Evolutionary conservation across 2,797 vertebrate species (phyloP), one percentile per base, ranked within the genome.

Genomic region (Eidolon dupreanum): DNA sequence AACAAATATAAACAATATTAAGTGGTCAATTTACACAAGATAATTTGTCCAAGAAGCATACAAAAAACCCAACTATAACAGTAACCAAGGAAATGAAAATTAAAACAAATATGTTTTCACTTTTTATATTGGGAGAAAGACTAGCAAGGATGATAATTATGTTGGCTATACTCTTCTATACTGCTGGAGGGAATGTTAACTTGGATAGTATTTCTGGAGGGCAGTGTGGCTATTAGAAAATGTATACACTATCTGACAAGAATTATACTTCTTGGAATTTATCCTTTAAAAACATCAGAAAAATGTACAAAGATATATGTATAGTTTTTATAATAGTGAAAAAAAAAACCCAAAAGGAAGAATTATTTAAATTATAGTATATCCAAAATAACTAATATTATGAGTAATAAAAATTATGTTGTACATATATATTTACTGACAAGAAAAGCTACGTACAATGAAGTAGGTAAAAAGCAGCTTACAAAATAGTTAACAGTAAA

Each of bases 251-350:
- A 33, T 43, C 31, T 77, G 51, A 70, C 20, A 94, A 70, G 61
- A 94, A 77, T 73, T 79, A 15, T 59, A 57, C 26, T 73, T 71
- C 31, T 43, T 91, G 38, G 65, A 91, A 94, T 79, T 86, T 73
- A 49, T 16, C n/a, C 36, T 61, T 65, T 16, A 43, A 91, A 91
- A 93, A 94, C 17, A 36, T 24, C 16, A 88, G 26, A 83, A 79
- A 57, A 73, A 78, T 24, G 1, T 78, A 63, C 53, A 78, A 63
- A 78, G 24, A 22, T 46, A 81, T 33, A 31, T 88, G 33, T 49
- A 89, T n/a, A 90, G 57, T 88, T 81, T 55, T 55, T 63, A 75
- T 22, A 77, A 83, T 19, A 81, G 3, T 65, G 55, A n/a, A 31
- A 59, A 65, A 59, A 22, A 46, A 16, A 15, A 4, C 26, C 5